A percentile compares a stretch with the other conserved stretches of the same genome.
phyloP scores from a whole-genome alignment of 2,797 vertebrate species.

The Meda fulgida region DNA sequence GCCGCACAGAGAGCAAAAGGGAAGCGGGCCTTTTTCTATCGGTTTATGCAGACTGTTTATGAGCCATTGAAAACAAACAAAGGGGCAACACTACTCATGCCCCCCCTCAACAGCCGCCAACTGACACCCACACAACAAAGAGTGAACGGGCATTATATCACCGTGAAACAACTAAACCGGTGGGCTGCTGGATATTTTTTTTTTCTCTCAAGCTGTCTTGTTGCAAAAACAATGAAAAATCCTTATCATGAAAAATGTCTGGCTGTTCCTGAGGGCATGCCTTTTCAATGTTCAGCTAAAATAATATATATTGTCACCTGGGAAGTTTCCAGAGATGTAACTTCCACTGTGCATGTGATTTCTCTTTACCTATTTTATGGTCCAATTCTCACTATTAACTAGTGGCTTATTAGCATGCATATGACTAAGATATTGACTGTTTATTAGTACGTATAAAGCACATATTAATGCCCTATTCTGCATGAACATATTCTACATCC shows the following conservation, averaged over 20 bases:
- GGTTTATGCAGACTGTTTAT: conserved; percentile 73
- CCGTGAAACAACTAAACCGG: conserved; percentile 58
- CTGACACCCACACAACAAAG: conserved; percentile 64
- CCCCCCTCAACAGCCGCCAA: conserved; percentile 58
- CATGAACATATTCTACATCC: too few species aligned
- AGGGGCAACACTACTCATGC: conserved; percentile 63
- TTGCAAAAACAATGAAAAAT: conserved; percentile 69
- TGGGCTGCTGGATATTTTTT: conserved; percentile 54
- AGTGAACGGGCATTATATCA: conserved; percentile 63
- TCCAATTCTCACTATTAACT: too few species aligned
- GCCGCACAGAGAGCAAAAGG: conserved; percentile 62
- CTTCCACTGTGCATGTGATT: not conserved
- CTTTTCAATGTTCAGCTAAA: conserved; percentile 39
- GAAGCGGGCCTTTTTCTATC: conserved; percentile 60
- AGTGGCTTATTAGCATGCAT: too few species aligned
- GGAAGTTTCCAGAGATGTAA: conserved; percentile 13
- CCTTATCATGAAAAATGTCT: conserved; percentile 60
- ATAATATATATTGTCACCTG: conserved; percentile 47
- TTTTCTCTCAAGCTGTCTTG: conserved; percentile 63
- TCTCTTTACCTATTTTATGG: not conserved
- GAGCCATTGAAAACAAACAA: conserved; percentile 72
- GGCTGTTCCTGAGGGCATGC: conserved; percentile 20
- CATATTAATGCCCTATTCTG: too few species aligned
- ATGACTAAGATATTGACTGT: too few species aligned
- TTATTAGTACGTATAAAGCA: too few species aligned